Conservation (phyloP, 2,113 vertebrate genomes). For the Cyrtonyx montezumae region DNA sequence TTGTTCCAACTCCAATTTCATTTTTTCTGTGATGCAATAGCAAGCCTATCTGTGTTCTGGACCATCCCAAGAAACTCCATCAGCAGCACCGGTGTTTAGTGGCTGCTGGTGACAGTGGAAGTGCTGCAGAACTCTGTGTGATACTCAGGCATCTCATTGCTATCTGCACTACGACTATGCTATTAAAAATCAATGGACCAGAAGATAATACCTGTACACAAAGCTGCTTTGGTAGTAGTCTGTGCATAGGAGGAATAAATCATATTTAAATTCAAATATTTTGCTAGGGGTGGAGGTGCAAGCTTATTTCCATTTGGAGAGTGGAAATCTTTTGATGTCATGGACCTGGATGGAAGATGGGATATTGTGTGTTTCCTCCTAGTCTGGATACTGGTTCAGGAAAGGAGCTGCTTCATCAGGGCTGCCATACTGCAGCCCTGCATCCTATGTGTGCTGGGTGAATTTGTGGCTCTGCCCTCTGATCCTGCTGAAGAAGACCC, state of each 20-base stretch:
- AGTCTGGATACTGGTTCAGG: neutral
- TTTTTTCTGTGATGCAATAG: neutral
- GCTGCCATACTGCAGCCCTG: neutral
- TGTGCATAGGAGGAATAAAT: conserved; percentile 12
- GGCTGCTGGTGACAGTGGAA: neutral
- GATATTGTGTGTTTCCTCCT: neutral
- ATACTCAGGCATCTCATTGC: conserved; percentile 12
- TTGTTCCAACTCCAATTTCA: neutral
- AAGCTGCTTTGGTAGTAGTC: neutral
- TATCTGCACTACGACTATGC: neutral
- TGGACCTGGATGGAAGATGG: neutral
- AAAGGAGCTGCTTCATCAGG: neutral
- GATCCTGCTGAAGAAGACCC: neutral
- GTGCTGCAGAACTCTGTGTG: neutral
- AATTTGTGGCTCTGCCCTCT: neutral
- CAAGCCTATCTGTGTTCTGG: neutral
- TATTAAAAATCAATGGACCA: conserved; percentile 43
- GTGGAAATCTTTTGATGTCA: neutral
- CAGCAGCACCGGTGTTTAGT: neutral
- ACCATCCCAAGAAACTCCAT: neutral
- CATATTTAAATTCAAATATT: neutral
- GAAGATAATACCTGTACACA: conserved; percentile 22
- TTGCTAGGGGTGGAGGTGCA: neutral
- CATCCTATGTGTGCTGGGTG: accelerated
- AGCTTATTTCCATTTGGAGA: neutral